Conservation (phyloP, 2,113 vertebrate genomes). For the Aspidoscelis tigris region DNA sequence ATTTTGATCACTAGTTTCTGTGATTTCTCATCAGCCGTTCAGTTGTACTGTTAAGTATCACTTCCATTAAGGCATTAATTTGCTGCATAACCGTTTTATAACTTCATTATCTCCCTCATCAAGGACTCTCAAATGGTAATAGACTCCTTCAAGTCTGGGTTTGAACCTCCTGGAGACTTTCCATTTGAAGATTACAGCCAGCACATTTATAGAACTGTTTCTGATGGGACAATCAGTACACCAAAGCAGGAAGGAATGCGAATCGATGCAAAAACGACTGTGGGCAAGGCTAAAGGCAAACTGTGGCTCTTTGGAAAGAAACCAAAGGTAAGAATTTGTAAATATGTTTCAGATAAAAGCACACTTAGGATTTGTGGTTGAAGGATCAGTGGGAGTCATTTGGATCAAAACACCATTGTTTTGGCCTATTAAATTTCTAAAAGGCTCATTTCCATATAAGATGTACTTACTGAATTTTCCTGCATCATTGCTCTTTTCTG, state of each 20-base stretch:
- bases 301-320: constrained; percentile 99
- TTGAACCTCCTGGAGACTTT: constrained; percentile 93
- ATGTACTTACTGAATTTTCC: not conserved
- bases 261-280: constrained; percentile 87
- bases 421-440: not conserved
- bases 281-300: constrained; percentile 93
- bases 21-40: not conserved
- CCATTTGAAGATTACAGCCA: constrained; percentile 98
- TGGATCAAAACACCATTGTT: not conserved
- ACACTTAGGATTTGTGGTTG: constrained; percentile 23
- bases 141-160: constrained; percentile 97
- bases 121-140: constrained; percentile 94
- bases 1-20: constrained; percentile 14
- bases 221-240: constrained; percentile 92
- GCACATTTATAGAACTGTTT: constrained; percentile 93
- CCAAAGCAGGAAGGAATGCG: constrained; percentile 87
- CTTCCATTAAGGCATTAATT: constrained; percentile 3
- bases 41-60: not conserved
- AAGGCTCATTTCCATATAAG: not conserved
- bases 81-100: not conserved
- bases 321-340: constrained; percentile 87
- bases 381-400: not conserved
- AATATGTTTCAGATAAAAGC: constrained; percentile 47
- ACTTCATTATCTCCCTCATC: constrained; percentile 25
- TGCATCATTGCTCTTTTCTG: too few species aligned